Conservation (phyloP, 2,797 vertebrate species). For the Tenualosa thibaudeaui region DNA sequence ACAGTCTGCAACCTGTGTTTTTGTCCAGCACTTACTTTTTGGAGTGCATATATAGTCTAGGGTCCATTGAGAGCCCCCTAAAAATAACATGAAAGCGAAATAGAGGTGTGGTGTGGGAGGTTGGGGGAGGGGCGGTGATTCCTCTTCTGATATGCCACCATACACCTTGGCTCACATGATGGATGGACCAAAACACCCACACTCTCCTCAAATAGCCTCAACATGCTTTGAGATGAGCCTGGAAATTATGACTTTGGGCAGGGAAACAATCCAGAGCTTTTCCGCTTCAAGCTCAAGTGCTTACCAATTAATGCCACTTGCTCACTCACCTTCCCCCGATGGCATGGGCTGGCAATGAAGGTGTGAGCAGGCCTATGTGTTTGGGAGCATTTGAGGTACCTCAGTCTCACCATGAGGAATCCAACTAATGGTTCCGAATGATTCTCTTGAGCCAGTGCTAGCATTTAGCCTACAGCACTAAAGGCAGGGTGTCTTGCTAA, state of each 20-base stretch:
- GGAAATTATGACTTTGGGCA: background rate
- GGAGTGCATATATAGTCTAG: background rate
- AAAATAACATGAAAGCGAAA: background rate
- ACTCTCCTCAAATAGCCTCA: background rate
- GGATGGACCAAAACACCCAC: background rate
- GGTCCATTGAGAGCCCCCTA: background rate
- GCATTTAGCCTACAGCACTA: background rate
- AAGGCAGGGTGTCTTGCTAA: background rate
- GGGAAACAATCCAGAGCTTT: slow-evolving; percentile 1
- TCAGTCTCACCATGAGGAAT: background rate
- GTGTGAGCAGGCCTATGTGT: background rate
- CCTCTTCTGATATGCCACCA: background rate
- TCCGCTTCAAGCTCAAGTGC: background rate
- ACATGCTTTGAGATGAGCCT: background rate
- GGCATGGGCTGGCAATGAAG: background rate
- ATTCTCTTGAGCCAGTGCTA: background rate
- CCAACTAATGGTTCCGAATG: background rate
- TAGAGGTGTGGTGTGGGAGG: background rate
- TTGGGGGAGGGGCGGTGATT: background rate
- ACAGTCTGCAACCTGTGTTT: background rate
- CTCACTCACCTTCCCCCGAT: background rate
- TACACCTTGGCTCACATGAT: background rate
- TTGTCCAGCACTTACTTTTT: background rate
- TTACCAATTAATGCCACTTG: background rate
- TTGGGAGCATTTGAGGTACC: background rate